Evolutionary conservation across 2,113 vertebrate genomes (phyloP).

Genomic region (Eretmochelys imbricata): DNA sequence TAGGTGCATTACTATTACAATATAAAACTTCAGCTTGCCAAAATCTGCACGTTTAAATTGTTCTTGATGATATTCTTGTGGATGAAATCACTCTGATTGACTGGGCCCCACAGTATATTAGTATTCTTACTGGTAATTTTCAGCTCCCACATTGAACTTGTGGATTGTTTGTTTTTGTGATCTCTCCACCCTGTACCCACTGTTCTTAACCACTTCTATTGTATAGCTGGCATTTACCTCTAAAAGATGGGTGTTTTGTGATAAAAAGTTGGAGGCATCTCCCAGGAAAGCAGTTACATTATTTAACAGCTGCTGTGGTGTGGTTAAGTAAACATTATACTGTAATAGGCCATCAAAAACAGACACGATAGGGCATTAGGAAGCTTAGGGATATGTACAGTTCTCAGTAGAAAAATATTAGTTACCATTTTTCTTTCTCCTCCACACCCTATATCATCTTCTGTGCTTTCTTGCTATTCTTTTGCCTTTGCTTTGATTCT

Average conservation of each 20-base stretch:
- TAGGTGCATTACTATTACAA: background rate
- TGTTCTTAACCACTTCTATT: background rate
- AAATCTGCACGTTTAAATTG: background rate
- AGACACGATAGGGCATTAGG: constrained; percentile 51
- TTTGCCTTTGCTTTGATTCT: background rate
- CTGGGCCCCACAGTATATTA: background rate
- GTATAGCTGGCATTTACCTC: background rate
- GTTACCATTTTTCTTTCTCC: background rate
- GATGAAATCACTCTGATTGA: background rate
- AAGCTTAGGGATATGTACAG: constrained; percentile 7
- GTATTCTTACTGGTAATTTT: background rate
- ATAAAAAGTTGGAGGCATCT: background rate
- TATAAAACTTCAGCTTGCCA: background rate
- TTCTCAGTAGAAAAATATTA: background rate
- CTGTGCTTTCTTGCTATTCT: background rate
- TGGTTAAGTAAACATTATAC: background rate
- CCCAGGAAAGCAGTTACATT: background rate
- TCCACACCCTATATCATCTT: background rate
- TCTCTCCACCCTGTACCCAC: background rate
- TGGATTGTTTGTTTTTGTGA: background rate
- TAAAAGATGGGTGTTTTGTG: background rate
- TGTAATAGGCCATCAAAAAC: constrained; percentile 58
- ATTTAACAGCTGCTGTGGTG: background rate
- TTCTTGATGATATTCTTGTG: background rate
- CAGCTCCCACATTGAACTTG: background rate